Base-by-base conservation (phyloP, 2,888 invertebrate genomes). In the Campoletis raptor region DNA sequence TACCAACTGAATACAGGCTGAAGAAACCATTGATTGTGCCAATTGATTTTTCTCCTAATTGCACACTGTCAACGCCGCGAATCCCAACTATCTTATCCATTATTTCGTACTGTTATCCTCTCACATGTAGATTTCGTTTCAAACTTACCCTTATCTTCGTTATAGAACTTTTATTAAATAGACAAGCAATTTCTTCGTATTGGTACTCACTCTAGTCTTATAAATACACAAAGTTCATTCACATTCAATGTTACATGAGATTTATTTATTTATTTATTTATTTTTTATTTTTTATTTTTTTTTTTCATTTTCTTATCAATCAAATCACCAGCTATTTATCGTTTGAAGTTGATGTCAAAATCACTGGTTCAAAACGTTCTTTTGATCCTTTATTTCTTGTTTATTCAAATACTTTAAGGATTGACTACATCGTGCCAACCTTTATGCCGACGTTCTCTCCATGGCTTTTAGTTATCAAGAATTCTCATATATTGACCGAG, bases 1-100 rank as follows among this genome's bases (percentile, higher is more conserved):
- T 81, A 70, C 76, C 79, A 76, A 78, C 48, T 74, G 70, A 77
- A 61, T 76, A 79, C 52, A 73, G 48, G 18, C 9, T 30, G 9
- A 8, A 30, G n/a, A 52, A 15, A 48, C 48, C 21, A 69, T 69
- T 42, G 42, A 61, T 30, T 61, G 30, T 15, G 15, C 21, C 4
- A 61, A 61, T 61, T 61, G 61, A 61, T 61, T 61, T 61, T 61
- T 61, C 6, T 30, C 30, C 30, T 0, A 30, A 61, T 30, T 15
- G 61, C 30, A 30, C n/a, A 30, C 30, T 61, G 5, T 61, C 61
- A 61, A 30, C 61, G 61, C 10, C 61, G 61, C 10, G 2, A 15
- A 30, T 30, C 30, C 15, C 61, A 12, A 5, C 6, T 30, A 30
- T 61, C 61, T 61, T 61, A 30, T 61, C 30, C 30, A 61, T 61